phyloP scores from a whole-genome alignment of 1,140 invertebrate species.

The Leptinotarsa texana region DNA sequence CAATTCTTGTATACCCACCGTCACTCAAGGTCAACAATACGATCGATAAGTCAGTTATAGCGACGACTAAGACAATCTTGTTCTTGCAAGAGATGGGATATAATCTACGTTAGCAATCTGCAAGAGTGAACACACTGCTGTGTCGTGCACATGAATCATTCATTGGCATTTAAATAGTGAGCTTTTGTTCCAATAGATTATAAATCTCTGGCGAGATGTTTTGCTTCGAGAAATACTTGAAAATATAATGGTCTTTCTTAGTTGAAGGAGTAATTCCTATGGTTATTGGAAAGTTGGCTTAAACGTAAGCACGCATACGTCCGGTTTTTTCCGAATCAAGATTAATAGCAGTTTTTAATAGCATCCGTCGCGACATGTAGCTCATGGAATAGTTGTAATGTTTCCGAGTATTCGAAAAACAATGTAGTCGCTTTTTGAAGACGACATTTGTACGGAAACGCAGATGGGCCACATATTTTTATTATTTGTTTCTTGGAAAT shows the following conservation, averaged over 20 bases:
- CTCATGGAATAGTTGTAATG: too few species aligned
- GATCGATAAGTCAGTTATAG: neutral
- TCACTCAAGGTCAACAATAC: neutral
- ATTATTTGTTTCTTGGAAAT: too few species aligned
- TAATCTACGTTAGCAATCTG: conserved; percentile 19
- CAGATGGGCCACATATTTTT: too few species aligned
- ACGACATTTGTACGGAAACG: too few species aligned
- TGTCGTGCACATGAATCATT: conserved; percentile 39
- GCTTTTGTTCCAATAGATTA: conserved; percentile 34
- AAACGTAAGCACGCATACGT: too few species aligned
- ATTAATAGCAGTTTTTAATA: too few species aligned
- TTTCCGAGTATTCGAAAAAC: too few species aligned
- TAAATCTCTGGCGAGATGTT: conserved; percentile 28
- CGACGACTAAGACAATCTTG: neutral
- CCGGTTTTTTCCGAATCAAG: too few species aligned
- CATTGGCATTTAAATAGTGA: conserved; percentile 38
- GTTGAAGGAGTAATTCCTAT: neutral
- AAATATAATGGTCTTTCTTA: neutral
- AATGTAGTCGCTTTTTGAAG: too few species aligned
- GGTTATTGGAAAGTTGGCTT: neutral
- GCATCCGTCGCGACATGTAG: too few species aligned
- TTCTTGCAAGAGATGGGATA: neutral
- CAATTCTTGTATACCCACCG: neutral
- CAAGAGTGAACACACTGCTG: conserved; percentile 21
- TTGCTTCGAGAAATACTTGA: neutral